Conservation (phyloP, 37 sponge, comb jelly and placozoan species). For the Aplysina aerophoba region DNA sequence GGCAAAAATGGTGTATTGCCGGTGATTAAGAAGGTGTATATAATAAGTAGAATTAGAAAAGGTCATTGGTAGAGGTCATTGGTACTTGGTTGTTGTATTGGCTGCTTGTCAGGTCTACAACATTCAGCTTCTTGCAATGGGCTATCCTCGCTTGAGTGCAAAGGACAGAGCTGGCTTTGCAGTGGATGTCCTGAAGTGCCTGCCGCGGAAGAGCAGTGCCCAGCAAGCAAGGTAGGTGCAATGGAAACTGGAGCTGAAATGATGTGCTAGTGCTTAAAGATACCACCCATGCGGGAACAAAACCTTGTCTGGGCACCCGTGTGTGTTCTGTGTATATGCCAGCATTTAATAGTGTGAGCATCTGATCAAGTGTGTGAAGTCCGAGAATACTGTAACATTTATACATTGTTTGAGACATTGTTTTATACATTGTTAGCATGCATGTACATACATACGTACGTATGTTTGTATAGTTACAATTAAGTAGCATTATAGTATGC, state of each 20-base stretch:
- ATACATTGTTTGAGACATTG: too few species aligned
- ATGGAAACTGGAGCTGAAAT: not conserved
- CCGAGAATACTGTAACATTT: too few species aligned
- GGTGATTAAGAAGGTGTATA: too few species aligned
- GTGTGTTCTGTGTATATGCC: not conserved
- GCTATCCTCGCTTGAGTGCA: slow-evolving; percentile 48
- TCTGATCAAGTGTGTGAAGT: not conserved
- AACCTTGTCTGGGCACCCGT: not conserved
- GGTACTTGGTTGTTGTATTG: too few species aligned
- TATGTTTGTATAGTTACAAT: not conserved
- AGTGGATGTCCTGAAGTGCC: slow-evolving; percentile 27
- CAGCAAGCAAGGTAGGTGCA: slow-evolving; percentile 56
- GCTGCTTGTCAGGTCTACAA: not conserved
- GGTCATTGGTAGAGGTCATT: too few species aligned
- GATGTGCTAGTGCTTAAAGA: too few species aligned
- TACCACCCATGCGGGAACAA: too few species aligned
- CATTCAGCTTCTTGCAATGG: slow-evolving; percentile 19
- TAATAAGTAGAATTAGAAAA: too few species aligned
- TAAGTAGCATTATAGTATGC: not conserved
- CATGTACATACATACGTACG: not conserved
- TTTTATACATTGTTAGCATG: not conserved
- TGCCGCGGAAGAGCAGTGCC: slow-evolving; percentile 37
- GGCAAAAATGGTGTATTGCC: too few species aligned
- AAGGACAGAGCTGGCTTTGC: slow-evolving; percentile 34
- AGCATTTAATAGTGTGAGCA: not conserved